Base-by-base conservation (phyloP, 2,888 invertebrate genomes). In the Leptodirus hochenwartii region DNA sequence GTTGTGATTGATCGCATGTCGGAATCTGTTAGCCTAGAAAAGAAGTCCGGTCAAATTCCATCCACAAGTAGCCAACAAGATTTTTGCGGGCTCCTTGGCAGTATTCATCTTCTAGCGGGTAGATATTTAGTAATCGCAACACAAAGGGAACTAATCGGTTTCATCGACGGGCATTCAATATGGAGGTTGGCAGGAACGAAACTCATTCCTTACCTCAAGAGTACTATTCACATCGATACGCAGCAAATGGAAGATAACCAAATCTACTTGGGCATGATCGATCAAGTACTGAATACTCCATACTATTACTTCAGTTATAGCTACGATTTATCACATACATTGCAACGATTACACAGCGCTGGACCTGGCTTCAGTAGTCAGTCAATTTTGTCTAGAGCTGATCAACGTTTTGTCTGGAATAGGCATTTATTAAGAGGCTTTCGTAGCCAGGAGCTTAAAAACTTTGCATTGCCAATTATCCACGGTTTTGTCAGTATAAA, bases 361-460 rank as follows among this genome's bases (percentile, higher is more conserved):
- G 68, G 79, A 1, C 76, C 82, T 0, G 84, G 85, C 40, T 88
- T 87, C 51, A 64, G 79, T 38, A 69, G 76, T 64, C 71, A 71
- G 63, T 74, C 82, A 1, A 54, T 85, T 31, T 64, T 74, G 31
- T 73, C 74, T 39, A 64, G 85, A 17, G 79, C 90, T 0, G 95
- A 96, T 54, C 61, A 64, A 11, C 64, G 90, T 32, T 98, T 95
- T 57, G 68, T 95, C 4, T 98, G 96, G 96, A 98, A 98, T 53
- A 70, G 74, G 1, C 66, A 76, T 49, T 59, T 93, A 1, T 55
- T 95, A 31, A 61, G 69, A 32, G 76, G 79, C 34, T 70, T 85
- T 42, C 67, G 71, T n/a, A 70, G 75, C 39, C 62, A 70, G 4
- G 79, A 81, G 47, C 73, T 76, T 49, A 63, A 70, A 27, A 67